Evolutionary conservation across 2,113 vertebrate genomes (phyloP).

Genomic region (Stigmatopora argus): DNA sequence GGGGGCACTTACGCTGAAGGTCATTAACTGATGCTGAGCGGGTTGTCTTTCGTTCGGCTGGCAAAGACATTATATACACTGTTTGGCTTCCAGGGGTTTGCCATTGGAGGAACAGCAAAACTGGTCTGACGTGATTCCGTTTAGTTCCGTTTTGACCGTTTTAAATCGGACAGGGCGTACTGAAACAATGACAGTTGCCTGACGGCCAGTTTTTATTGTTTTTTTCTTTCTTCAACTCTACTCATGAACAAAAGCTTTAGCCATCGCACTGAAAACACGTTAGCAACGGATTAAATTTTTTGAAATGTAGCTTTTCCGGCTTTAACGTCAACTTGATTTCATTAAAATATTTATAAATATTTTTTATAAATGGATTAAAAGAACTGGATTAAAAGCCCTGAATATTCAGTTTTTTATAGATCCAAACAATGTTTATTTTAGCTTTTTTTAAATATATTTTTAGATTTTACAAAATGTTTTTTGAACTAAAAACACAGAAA

Average conservation of each 20-base stretch:
- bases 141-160: not conserved
- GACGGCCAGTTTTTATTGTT: not conserved
- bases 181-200: not conserved
- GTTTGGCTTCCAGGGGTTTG: conserved; percentile 4
- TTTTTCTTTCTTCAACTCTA: not conserved
- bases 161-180: not conserved
- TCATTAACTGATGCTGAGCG: conserved; percentile 16
- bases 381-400: no score
- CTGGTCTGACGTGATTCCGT: not conserved
- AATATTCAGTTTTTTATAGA: no score
- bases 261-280: no score
- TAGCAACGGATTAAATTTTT: not conserved
- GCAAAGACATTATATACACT: not conserved
- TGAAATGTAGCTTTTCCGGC: no score
- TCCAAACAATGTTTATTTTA: no score
- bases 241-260: no score
- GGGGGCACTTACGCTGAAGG: conserved; percentile 10
- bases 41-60: not conserved
- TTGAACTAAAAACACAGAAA: no score
- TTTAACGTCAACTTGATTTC: no score
- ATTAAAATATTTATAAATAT: no score
- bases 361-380: no score
- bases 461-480: no score
- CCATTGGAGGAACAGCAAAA: not conserved
- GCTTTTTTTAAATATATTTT: no score